Evolutionary conservation across 1,140 invertebrate species (phyloP), one percentile per base, ranked within the genome.

Genomic region (Diorhabda carinulata): DNA sequence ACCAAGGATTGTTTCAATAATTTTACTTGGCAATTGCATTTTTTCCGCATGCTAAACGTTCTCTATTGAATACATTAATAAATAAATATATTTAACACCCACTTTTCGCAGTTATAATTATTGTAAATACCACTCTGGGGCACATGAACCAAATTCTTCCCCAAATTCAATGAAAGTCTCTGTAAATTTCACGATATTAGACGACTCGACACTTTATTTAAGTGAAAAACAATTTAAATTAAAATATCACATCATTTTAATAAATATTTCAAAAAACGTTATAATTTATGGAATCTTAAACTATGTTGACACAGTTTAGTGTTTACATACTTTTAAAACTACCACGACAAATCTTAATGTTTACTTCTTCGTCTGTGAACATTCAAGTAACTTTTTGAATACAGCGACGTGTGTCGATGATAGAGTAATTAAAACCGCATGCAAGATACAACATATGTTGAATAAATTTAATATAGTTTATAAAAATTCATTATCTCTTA

Each of bases 41-140:
- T 65, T 65, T 57, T 56, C 47, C 52, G n/a, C 64, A 65, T 57
- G 64, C 41, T 57, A 65, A 57, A 41, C 43, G 41, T 42, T 57
- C 56, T 10, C 9, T 65, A 47, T 9, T 45, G 64, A 57, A 65
- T 65, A 65, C 43, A 65, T 65, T 65, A 65, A 65, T 65, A 65
- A 65, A 65, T 65, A 65, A 65, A 65, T 65, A 65, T 43, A 65
- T 65, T 57, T 65, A 57, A 65, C 64, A 65, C 64, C 64, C 64
- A 65, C 64, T 65, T 65, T 65, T 65, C 44, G 57, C 52, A 65
- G 57, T 57, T 65, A 65, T 65, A 57, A 43, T 57, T 65, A 57
- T 45, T 57, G 56, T 57, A 65, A 4, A 9, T 57, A 65, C 9
- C 10, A 4, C 3, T 25, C 9, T 45, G 41, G 56, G 64, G 64